Evolutionary conservation across 2,888 invertebrate genomes (phyloP).

Genomic region (Cyaniris semiargus): DNA sequence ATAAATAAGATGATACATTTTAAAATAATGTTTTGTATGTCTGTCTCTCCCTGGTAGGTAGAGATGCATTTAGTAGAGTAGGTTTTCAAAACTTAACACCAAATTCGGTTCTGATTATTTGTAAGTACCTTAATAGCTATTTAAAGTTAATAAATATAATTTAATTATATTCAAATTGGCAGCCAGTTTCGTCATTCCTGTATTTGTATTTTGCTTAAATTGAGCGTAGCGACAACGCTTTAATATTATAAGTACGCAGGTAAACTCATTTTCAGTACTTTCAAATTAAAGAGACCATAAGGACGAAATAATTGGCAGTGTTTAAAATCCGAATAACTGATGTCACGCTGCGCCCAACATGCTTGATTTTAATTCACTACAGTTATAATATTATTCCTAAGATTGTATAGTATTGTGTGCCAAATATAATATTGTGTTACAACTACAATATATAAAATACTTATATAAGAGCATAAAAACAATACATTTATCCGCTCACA

Average conservation of each 20-base stretch:
- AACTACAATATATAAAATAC: constrained; percentile 16
- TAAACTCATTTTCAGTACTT: neutral
- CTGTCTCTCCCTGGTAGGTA: neutral
- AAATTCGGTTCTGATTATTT: constrained; percentile 21
- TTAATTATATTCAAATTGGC: constrained; percentile 1
- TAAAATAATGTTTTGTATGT: neutral
- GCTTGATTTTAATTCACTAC: neutral
- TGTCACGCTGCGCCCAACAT: neutral
- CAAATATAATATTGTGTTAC: constrained; percentile 26
- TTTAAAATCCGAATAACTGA: neutral
- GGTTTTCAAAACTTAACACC: constrained; percentile 19
- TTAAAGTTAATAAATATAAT: constrained; percentile 46
- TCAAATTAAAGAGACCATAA: neutral
- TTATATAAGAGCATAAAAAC: neutral
- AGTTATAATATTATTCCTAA: constrained; percentile 7
- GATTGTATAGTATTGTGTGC: constrained; percentile 27
- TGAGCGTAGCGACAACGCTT: neutral
- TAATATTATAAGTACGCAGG: neutral
- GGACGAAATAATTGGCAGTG: neutral
- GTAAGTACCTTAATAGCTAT: constrained; percentile 41
- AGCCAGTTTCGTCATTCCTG: constrained; percentile 46
- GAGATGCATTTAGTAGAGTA: constrained; percentile 21
- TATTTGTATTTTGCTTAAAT: neutral
- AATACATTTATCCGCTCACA: constrained; percentile 9
- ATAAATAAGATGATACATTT: neutral